Evolutionary conservation across 2,888 invertebrate genomes (phyloP).

Genomic region (Drosophila nr. fundita): DNA sequence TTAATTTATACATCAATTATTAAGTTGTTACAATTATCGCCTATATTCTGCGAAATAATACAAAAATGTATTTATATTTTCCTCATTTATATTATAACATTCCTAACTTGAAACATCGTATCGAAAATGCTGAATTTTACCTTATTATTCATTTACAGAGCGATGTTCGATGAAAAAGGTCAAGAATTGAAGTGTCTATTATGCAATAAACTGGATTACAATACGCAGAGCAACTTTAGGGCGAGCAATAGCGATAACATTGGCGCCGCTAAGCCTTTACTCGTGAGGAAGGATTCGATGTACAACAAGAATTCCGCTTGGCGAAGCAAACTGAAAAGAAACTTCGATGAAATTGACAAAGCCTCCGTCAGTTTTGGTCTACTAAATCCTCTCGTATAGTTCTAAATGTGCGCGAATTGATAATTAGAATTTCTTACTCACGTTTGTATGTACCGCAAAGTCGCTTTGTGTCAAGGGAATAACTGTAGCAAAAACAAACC

Average conservation of each 20-base stretch:
- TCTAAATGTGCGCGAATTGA: conserved; percentile 22
- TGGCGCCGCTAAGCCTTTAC: conserved; percentile 30
- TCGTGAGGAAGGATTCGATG: conserved; percentile 49
- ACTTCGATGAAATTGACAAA: conserved; percentile 73
- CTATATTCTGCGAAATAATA: not conserved
- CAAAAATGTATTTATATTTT: not conserved
- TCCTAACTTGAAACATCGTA: not conserved
- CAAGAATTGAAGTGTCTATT: conserved; percentile 56
- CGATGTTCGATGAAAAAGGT: conserved; percentile 47
- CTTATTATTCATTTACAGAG: conserved; percentile 37
- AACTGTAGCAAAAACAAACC: conserved; percentile 12
- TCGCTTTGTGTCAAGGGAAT: conserved; percentile 71
- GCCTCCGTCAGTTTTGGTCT: conserved; percentile 76
- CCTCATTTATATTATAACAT: not conserved
- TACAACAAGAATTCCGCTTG: conserved; percentile 59
- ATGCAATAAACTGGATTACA: conserved; percentile 54
- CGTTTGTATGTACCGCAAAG: conserved; percentile 25
- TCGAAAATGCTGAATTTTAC: not conserved
- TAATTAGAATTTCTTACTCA: conserved; percentile 10
- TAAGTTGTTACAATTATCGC: not conserved
- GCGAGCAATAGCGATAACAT: conserved; percentile 18
- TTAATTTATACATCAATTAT: not conserved
- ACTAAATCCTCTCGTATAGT: conserved; percentile 70
- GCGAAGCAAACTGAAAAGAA: conserved; percentile 68
- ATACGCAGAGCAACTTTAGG: conserved; percentile 36